phyloP scores from a whole-genome alignment of 2,113 vertebrate species.

The Nibea coibor region DNA sequence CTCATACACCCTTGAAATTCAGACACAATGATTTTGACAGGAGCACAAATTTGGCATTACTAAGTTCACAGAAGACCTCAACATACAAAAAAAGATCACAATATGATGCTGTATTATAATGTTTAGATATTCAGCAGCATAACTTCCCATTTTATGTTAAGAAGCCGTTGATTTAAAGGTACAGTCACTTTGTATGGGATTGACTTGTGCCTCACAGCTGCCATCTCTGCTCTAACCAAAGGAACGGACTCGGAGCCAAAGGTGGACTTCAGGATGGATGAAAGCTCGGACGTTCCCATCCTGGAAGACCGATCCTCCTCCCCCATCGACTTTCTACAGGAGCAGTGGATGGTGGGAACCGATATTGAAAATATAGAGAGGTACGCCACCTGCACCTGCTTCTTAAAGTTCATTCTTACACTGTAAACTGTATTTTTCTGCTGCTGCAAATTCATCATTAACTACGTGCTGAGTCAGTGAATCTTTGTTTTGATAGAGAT shows the following conservation, averaged over 20 bases:
- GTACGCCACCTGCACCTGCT: conserved; percentile 62
- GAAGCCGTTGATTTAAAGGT: neutral
- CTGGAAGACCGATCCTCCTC: conserved; percentile 90
- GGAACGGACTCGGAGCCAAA: conserved; percentile 86
- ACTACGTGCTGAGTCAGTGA: neutral
- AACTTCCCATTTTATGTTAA: neutral
- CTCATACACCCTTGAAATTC: too few species aligned
- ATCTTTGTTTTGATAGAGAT: conserved; percentile 83
- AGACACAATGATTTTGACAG: too few species aligned
- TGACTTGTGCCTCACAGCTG: conserved; percentile 48
- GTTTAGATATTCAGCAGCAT: neutral
- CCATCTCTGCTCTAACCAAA: conserved; percentile 60
- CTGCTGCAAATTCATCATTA: neutral
- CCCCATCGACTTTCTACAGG: conserved; percentile 88
- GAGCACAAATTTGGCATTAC: too few species aligned
- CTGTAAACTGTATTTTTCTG: neutral
- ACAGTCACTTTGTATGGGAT: neutral
- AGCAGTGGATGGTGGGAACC: conserved; percentile 92
- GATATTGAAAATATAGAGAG: conserved; percentile 96
- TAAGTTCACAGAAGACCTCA: too few species aligned
- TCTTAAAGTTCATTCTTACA: neutral
- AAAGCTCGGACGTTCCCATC: conserved; percentile 90
- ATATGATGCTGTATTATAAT: neutral
- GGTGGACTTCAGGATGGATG: conserved; percentile 89
- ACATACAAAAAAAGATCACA: too few species aligned